Evolutionary conservation across 2,797 vertebrate genomes (phyloP), one percentile per base, ranked within the genome.

Genomic region (Chrosomus eos): DNA sequence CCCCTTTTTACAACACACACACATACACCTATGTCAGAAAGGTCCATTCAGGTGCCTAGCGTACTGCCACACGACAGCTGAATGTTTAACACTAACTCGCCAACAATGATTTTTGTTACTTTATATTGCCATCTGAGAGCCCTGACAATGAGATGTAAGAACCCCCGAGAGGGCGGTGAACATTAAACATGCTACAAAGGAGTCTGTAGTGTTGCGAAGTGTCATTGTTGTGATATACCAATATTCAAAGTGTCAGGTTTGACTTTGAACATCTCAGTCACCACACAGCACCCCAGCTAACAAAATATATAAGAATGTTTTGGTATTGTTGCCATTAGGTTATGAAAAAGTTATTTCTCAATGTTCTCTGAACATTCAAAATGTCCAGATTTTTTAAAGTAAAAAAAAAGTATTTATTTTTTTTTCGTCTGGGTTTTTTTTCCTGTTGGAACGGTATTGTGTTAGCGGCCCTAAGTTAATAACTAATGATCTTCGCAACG

Each of bases 121-220:
- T 77, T 77, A 84, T 84, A 78, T 84, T 70, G 73, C 64, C 51
- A 68, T 68, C 13, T 77, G 73, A 84, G 82, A 75, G 19, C 23
- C 14, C 13, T 83, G 48, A 45, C 45, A 68, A 84, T 68, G 36
- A 58, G 51, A 28, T 9, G n/a, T 18, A 83, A 70, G 33, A 68
- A 58, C 33, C 45, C 62, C 82, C 11, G 82, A 58, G 62, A 58
- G 0, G 21, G 36, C 8, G 26, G 19, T 68, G 48, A 70, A 26
- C 82, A 84, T 71, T 83, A 68, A 84, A 70, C 73, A 84, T 78
- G 28, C 38, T 38, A 36, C 8, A 68, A 40, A 58, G 19, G 14
- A 43, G 73, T 70, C 74, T 78, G 64, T 33, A 19, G 51, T 60
- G 62, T 78, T 58, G 62, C 45, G 67, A 84, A 83, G 81, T 75